Conservation (phyloP, 2,113 vertebrate species). For the Brienomyrus brachyistius region DNA sequence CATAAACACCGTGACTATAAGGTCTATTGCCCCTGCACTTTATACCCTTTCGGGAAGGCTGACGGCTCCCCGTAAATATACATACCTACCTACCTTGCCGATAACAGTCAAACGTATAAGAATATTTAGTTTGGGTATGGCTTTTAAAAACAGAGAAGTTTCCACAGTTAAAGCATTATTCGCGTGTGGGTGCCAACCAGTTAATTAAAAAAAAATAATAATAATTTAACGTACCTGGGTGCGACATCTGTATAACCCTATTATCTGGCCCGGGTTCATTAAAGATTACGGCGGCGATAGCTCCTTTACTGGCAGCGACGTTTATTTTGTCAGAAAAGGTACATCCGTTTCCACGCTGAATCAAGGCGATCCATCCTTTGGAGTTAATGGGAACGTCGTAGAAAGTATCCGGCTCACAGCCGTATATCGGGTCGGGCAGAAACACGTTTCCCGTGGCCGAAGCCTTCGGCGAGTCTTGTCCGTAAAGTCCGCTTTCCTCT, state of each 20-base stretch:
- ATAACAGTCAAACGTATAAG: neutral
- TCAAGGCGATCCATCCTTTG: conserved; percentile 66
- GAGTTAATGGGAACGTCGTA: conserved; percentile 49
- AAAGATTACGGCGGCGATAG: conserved; percentile 68
- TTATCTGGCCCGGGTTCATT: conserved; percentile 66
- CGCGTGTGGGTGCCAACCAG: neutral
- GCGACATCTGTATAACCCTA: conserved; percentile 74
- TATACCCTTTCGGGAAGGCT: neutral
- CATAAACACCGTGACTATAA: neutral
- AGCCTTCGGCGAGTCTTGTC: conserved; percentile 66
- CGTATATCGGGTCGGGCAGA: conserved; percentile 47
- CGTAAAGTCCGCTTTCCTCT: conserved; percentile 69
- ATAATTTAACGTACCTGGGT: conserved; percentile 63
- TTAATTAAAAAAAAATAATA: neutral
- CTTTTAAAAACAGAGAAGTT: neutral
- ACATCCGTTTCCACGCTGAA: conserved; percentile 72
- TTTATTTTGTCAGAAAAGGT: conserved; percentile 75
- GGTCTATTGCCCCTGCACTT: neutral
- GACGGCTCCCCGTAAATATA: neutral
- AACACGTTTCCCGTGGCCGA: conserved; percentile 56
- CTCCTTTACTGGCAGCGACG: conserved; percentile 56
- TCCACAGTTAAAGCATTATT: neutral
- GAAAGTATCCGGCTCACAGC: conserved; percentile 43
- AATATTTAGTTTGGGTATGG: neutral
- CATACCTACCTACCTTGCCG: neutral